Percentiles rank a stretch among this genome's conserved stretches.
Conservation (phyloP, 2,113 vertebrate genomes). For the Takifugu bimaculatus region DNA sequence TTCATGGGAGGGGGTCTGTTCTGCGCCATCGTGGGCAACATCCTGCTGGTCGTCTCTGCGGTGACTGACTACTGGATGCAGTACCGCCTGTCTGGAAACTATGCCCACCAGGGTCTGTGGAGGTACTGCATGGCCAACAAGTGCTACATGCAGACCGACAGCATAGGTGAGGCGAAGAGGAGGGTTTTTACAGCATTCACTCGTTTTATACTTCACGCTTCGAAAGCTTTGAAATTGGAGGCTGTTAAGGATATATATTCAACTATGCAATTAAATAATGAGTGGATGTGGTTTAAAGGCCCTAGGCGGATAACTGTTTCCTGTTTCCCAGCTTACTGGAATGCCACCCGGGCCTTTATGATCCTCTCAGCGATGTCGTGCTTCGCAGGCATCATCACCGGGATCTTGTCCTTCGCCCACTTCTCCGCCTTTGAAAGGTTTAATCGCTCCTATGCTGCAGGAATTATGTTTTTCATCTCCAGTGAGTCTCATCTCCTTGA, state of each 20-base stretch:
- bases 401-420: slow-evolving; percentile 81
- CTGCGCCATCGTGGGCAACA: slow-evolving; percentile 83
- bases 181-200: not conserved
- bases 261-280: not conserved
- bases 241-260: not conserved
- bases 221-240: no score
- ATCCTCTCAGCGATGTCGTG: slow-evolving; percentile 83
- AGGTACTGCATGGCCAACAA: slow-evolving; percentile 81
- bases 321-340: slow-evolving; percentile 79
- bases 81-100: slow-evolving; percentile 80
- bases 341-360: slow-evolving; percentile 87
- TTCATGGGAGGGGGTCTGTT: slow-evolving; percentile 86
- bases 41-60: slow-evolving; percentile 81
- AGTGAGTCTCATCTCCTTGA: slow-evolving; percentile 70
- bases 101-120: slow-evolving; percentile 86
- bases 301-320: not conserved
- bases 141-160: slow-evolving; percentile 84
- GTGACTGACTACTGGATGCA: slow-evolving; percentile 88
- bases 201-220: no score
- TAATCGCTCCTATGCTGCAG: slow-evolving; percentile 81
- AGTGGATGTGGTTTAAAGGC: no score
- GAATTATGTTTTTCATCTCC: slow-evolving; percentile 83
- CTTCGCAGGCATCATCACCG: slow-evolving; percentile 79
- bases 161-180: slow-evolving; percentile 74
- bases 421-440: slow-evolving; percentile 80